These are phyloP conservation scores for Nesometra sesokonis DNA, from an alignment of 35 echinoderm and acorn worm species.

Conservation along the genomic window DNA sequence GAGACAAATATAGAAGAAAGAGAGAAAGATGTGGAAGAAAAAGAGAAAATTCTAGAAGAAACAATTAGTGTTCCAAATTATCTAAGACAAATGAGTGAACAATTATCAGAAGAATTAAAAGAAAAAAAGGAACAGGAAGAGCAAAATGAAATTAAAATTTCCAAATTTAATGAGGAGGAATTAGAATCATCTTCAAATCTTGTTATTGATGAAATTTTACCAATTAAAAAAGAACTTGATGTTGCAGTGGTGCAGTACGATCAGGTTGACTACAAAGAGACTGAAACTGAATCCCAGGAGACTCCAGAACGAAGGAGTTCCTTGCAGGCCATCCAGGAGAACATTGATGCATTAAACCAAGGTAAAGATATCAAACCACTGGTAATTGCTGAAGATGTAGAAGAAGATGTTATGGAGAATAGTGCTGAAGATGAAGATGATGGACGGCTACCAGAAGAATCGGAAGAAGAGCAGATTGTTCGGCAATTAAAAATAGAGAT, in stretches of 20 bases:
- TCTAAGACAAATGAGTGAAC: conserved; percentile 72
- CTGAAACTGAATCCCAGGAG: background rate
- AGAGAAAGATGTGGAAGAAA: conserved; percentile 3
- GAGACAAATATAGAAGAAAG: too few species aligned
- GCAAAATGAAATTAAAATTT: background rate
- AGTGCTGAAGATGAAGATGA: background rate
- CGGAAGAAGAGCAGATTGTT: background rate
- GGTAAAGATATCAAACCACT: background rate
- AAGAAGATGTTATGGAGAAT: background rate
- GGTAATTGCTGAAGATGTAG: background rate
- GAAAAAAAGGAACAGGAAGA: conserved; percentile 22
- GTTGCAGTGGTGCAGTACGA: background rate
- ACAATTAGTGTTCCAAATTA: conserved; percentile 43
- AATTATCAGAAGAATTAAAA: conserved; percentile 77
- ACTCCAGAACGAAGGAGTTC: background rate
- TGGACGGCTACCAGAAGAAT: background rate
- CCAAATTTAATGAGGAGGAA: background rate
- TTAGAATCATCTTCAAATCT: background rate
- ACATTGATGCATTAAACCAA: background rate
- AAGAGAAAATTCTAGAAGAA: conserved; percentile 4
- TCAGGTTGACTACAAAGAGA: background rate
- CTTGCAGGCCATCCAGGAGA: background rate
- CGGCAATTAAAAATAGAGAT: background rate
- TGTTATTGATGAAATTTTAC: background rate
- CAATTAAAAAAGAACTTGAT: background rate